Percentiles rank a stretch among this genome's conserved stretches.
phyloP scores from a whole-genome alignment of 1,140 invertebrate species.

The Drosophila carrolli region DNA sequence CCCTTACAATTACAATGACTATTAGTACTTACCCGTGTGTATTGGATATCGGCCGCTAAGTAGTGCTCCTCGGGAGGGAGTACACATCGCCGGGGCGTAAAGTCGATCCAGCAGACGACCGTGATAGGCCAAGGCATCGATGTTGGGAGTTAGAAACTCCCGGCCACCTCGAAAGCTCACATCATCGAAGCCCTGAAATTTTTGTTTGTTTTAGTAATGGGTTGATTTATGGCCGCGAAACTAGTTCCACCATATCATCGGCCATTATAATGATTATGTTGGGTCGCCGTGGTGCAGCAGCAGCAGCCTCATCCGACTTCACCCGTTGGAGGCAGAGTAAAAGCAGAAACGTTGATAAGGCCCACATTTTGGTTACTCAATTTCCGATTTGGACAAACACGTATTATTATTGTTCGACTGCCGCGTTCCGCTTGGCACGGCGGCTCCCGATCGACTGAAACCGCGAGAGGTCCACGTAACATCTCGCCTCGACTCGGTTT shows the following conservation, averaged over 20 bases:
- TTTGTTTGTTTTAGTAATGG: not conserved
- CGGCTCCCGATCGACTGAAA: slow-evolving; percentile 39
- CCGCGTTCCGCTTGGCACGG: slow-evolving; percentile 22
- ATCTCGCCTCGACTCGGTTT: slow-evolving; percentile 24
- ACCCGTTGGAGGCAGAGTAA: slow-evolving; percentile 38
- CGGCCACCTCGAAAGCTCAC: slow-evolving; percentile 94
- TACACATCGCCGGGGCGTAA: slow-evolving; percentile 91
- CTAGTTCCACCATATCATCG: slow-evolving; percentile 86
- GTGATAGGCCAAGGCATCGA: slow-evolving; percentile 92
- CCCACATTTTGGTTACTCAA: slow-evolving; percentile 48
- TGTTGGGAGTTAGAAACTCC: slow-evolving; percentile 94
- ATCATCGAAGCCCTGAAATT: slow-evolving; percentile 93
- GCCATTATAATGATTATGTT: slow-evolving; percentile 87
- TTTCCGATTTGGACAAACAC: slow-evolving; percentile 13
- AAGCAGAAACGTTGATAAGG: slow-evolving; percentile 68
- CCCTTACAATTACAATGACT: not conserved
- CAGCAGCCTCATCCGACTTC: slow-evolving; percentile 35
- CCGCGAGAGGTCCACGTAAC: slow-evolving; percentile 29
- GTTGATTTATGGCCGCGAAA: slow-evolving; percentile 22
- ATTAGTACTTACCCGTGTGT: slow-evolving; percentile 87
- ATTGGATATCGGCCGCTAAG: slow-evolving; percentile 94
- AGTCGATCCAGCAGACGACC: slow-evolving; percentile 91
- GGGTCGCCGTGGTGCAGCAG: slow-evolving; percentile 75
- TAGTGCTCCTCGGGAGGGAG: slow-evolving; percentile 91
- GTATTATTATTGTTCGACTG: not conserved